Percentiles rank a stretch among this genome's conserved stretches.
Conservation (phyloP, 1,140 invertebrate species). For the Scaptomyza hsui region DNA sequence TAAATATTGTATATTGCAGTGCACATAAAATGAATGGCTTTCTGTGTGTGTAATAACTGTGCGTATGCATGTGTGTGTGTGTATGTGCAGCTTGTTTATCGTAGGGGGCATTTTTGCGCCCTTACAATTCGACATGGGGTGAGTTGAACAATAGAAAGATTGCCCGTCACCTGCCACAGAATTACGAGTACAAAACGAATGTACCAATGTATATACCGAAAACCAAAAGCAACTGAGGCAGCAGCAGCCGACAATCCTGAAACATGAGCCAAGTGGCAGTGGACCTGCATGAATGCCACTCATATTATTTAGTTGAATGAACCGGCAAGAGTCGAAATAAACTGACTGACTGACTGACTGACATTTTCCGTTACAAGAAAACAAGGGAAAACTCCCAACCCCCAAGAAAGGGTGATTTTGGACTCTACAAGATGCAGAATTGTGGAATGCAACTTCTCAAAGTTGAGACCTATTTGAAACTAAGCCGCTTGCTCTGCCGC, state of each 20-base stretch:
- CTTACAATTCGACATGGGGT: slow-evolving; percentile 82
- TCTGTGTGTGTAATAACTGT: slow-evolving; percentile 19
- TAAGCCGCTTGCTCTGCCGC: slow-evolving; percentile 54
- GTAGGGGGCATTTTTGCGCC: slow-evolving; percentile 80
- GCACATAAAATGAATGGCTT: slow-evolving; percentile 73
- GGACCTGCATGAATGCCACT: slow-evolving; percentile 83
- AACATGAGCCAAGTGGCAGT: slow-evolving; percentile 71
- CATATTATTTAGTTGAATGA: slow-evolving; percentile 84
- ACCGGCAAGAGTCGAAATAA: slow-evolving; percentile 77
- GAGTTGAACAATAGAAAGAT: slow-evolving; percentile 81
- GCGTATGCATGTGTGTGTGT: slow-evolving; percentile 14
- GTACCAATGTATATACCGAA: slow-evolving; percentile 47
- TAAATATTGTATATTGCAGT: slow-evolving; percentile 82
- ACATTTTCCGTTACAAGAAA: slow-evolving; percentile 70
- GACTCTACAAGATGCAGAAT: slow-evolving; percentile 3
- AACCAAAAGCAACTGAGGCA: slow-evolving; percentile 7
- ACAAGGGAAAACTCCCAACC: slow-evolving; percentile 4
- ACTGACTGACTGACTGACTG: slow-evolving; percentile 46
- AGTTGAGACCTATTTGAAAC: background rate
- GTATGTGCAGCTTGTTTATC: slow-evolving; percentile 69
- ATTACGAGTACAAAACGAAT: slow-evolving; percentile 75
- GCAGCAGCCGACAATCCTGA: slow-evolving; percentile 56
- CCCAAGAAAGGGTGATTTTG: slow-evolving; percentile 36
- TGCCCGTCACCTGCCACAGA: slow-evolving; percentile 83
- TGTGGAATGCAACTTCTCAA: slow-evolving; percentile 12